Percentiles rank a stretch among this genome's conserved stretches.
Evolutionary conservation across 2,888 invertebrate species (phyloP).

Genomic region (Lasioglossum zephyrum): DNA sequence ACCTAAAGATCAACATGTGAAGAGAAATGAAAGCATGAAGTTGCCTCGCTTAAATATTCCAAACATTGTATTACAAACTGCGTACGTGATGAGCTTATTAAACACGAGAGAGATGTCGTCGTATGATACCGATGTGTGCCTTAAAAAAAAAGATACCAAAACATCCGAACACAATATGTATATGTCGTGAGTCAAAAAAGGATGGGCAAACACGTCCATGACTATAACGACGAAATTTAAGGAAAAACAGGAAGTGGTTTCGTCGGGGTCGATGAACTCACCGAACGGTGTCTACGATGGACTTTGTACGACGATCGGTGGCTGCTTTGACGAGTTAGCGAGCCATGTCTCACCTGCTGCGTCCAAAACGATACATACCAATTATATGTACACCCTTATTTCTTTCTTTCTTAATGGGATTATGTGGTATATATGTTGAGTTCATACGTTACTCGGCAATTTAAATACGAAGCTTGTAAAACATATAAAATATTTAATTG

Average conservation of each 20-base stretch:
- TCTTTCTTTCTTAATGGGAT: conserved; percentile 16
- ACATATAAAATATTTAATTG: not conserved
- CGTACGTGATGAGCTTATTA: conserved; percentile 28
- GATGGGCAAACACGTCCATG: conserved; percentile 61
- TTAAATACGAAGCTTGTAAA: conserved; percentile 17
- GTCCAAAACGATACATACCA: conserved; percentile 82
- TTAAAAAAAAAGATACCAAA: conserved; percentile 54
- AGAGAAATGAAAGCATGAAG: conserved; percentile 34
- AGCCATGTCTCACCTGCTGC: conserved; percentile 90
- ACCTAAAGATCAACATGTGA: conserved; percentile 34
- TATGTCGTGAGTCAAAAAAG: conserved; percentile 45
- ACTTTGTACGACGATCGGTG: conserved; percentile 88
- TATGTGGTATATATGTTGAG: conserved; percentile 23
- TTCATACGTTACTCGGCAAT: conserved; percentile 23
- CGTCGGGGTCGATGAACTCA: conserved; percentile 85
- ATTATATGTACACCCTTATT: conserved; percentile 75
- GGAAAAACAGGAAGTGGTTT: conserved; percentile 49
- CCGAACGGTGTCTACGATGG: conserved; percentile 89
- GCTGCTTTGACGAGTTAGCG: conserved; percentile 87
- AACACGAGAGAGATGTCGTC: conserved; percentile 44
- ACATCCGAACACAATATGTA: conserved; percentile 46
- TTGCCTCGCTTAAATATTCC: conserved; percentile 1
- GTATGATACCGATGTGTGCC: conserved; percentile 35
- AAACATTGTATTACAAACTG: conserved; percentile 19
- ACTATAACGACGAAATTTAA: conserved; percentile 54